phyloP scores from a whole-genome alignment of 2,888 invertebrate species.

The Drosophila recens region DNA sequence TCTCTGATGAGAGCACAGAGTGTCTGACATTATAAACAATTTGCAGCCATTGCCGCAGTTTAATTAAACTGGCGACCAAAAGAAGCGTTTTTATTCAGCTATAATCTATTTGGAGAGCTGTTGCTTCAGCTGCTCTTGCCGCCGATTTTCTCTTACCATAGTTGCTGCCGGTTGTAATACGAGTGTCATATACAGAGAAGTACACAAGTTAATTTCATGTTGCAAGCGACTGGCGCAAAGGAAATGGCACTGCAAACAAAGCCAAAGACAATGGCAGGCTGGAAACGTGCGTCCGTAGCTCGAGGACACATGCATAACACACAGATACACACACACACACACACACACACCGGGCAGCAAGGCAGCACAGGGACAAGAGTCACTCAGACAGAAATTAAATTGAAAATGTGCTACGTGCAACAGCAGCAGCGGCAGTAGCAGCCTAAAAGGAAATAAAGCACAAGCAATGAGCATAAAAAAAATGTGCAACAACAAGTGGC shows the following conservation, averaged over 20 bases:
- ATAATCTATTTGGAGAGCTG: conserved; percentile 58
- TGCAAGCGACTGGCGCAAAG: conserved; percentile 42
- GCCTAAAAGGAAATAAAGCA: conserved; percentile 73
- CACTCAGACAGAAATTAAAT: conserved; percentile 77
- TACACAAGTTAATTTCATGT: conserved; percentile 70
- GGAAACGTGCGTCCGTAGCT: conserved; percentile 48
- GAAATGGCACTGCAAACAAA: conserved; percentile 74
- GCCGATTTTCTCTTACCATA: not conserved
- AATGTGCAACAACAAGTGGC: conserved; percentile 73
- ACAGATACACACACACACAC: conserved; percentile 26
- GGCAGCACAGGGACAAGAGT: conserved; percentile 29
- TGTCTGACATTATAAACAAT: conserved; percentile 59
- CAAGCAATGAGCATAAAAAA: conserved; percentile 48
- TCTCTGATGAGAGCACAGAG: conserved; percentile 32
- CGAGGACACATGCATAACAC: conserved; percentile 30
- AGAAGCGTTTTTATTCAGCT: conserved; percentile 44
- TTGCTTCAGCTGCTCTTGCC: conserved; percentile 4
- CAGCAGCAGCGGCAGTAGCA: conserved; percentile 22
- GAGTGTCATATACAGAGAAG: conserved; percentile 40
- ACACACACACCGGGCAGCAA: conserved; percentile 23
- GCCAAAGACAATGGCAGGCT: conserved; percentile 70
- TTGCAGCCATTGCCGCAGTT: conserved; percentile 57
- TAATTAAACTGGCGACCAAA: conserved; percentile 65
- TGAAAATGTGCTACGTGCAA: conserved; percentile 73
- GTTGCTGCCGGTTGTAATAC: conserved; percentile 19